phyloP scores from a whole-genome alignment of 2,888 invertebrate species.

The Drosophila lutescens region DNA sequence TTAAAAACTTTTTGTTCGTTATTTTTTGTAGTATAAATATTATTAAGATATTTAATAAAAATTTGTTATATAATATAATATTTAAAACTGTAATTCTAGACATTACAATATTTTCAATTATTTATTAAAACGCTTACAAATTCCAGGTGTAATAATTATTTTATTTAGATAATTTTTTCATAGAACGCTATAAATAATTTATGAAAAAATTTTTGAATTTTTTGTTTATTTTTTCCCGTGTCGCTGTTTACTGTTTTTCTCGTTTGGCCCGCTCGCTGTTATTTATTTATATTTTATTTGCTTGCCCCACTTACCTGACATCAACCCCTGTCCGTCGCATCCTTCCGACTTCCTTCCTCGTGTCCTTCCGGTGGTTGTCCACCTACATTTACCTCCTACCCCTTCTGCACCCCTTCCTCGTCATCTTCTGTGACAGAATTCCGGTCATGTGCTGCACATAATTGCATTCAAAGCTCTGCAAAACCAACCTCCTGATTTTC shows the following conservation, averaged over 20 bases:
- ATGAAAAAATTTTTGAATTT: not conserved
- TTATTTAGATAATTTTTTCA: not conserved
- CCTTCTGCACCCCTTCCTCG: not conserved
- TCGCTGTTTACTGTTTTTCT: conserved; percentile 18
- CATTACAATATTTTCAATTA: too few relatives aligned
- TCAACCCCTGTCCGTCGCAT: conserved; percentile 15
- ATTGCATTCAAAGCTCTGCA: conserved; percentile 72
- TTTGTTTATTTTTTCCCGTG: conserved; percentile 7
- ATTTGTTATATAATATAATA: too few relatives aligned
- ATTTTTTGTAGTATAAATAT: too few relatives aligned
- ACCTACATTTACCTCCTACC: not conserved
- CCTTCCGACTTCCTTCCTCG: conserved; percentile 40
- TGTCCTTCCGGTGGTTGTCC: conserved; percentile 45
- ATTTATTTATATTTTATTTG: conserved; percentile 45
- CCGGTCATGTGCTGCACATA: conserved; percentile 72
- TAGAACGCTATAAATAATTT: not conserved
- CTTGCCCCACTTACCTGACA: conserved; percentile 51
- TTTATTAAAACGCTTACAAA: too few relatives aligned
- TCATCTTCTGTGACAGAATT: conserved; percentile 48
- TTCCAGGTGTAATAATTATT: too few relatives aligned
- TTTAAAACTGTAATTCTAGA: too few relatives aligned
- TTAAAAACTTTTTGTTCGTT: too few relatives aligned
- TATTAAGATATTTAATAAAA: too few relatives aligned
- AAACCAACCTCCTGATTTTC: conserved; percentile 5
- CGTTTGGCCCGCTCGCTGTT: conserved; percentile 34